Conservation (phyloP, 1,140 invertebrate genomes). For the Drosophila ananassae region DNA sequence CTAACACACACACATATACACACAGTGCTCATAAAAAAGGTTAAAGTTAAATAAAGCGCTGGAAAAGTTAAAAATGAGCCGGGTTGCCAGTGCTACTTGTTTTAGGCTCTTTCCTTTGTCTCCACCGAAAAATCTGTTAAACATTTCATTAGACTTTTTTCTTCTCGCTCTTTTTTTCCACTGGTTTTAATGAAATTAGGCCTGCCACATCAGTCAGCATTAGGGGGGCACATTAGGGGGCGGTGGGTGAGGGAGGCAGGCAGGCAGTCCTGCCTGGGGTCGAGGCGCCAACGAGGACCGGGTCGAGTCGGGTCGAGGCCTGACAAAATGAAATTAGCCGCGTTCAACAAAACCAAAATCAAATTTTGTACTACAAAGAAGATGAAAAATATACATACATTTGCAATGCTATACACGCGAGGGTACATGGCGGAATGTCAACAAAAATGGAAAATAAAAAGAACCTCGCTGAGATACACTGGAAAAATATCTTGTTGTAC, state of each 20-base stretch:
- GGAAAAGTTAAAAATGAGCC: slow-evolving; percentile 65
- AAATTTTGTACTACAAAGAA: slow-evolving; percentile 75
- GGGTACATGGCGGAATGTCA: slow-evolving; percentile 35
- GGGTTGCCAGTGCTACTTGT: slow-evolving; percentile 52
- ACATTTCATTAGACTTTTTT: slow-evolving; percentile 35
- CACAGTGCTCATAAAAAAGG: slow-evolving; percentile 62
- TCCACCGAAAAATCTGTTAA: slow-evolving; percentile 63
- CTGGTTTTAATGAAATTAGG: slow-evolving; percentile 73
- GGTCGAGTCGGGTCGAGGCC: slow-evolving; percentile 35
- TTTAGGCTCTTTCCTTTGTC: slow-evolving; percentile 36
- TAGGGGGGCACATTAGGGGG: slow-evolving; percentile 38
- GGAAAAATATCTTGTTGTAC: neutral
- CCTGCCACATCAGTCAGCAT: slow-evolving; percentile 74
- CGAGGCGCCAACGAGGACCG: slow-evolving; percentile 12
- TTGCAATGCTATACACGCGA: slow-evolving; percentile 25
- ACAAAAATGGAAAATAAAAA: neutral
- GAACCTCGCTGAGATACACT: neutral
- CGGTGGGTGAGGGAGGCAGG: neutral
- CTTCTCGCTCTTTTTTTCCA: slow-evolving; percentile 22
- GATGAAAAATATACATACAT: slow-evolving; percentile 62
- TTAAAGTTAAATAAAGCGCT: slow-evolving; percentile 66
- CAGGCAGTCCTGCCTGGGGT: neutral
- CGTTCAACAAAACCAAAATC: slow-evolving; percentile 79
- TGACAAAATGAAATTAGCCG: slow-evolving; percentile 74
- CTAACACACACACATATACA: slow-evolving; percentile 40